A percentile compares a stretch with the other conserved stretches of the same genome.
Conservation (phyloP, 2,797 vertebrate genomes). For the Gambusia yucatana region DNA sequence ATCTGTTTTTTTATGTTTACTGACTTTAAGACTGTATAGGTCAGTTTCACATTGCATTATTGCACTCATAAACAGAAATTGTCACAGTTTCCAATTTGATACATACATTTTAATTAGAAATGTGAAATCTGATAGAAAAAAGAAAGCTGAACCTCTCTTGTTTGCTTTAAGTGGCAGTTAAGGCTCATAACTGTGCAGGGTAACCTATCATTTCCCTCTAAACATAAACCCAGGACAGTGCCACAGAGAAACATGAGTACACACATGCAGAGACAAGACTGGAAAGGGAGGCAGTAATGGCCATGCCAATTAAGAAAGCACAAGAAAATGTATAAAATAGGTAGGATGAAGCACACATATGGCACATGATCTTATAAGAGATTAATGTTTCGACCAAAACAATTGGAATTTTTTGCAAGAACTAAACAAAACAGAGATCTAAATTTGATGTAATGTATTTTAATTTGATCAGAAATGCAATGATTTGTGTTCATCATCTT, state of each 20-base stretch:
- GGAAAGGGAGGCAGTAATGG: background rate
- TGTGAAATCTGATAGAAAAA: background rate
- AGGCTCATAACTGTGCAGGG: constrained; percentile 17
- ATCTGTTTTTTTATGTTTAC: background rate
- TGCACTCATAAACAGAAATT: background rate
- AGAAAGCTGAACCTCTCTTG: constrained; percentile 5
- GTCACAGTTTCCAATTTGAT: constrained; percentile 4
- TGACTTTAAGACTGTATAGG: background rate
- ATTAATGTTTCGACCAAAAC: background rate
- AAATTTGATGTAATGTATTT: background rate
- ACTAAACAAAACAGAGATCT: background rate
- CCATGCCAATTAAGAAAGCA: constrained; percentile 36
- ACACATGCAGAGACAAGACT: constrained; percentile 1
- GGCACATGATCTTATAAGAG: background rate
- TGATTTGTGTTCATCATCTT: background rate
- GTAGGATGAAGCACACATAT: background rate
- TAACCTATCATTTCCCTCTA: constrained; percentile 57
- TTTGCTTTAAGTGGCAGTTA: constrained; percentile 38
- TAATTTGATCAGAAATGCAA: background rate
- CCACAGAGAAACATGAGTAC: constrained; percentile 27
- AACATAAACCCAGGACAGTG: constrained; percentile 42
- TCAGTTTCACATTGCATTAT: constrained; percentile 1
- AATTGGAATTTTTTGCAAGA: background rate
- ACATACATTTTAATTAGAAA: constrained; percentile 23
- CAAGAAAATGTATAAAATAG: constrained; percentile 3